These are phyloP conservation scores for Drosophila mercatorum DNA, from an alignment of 2,888 invertebrate genomes.

Conservation along the genomic window DNA sequence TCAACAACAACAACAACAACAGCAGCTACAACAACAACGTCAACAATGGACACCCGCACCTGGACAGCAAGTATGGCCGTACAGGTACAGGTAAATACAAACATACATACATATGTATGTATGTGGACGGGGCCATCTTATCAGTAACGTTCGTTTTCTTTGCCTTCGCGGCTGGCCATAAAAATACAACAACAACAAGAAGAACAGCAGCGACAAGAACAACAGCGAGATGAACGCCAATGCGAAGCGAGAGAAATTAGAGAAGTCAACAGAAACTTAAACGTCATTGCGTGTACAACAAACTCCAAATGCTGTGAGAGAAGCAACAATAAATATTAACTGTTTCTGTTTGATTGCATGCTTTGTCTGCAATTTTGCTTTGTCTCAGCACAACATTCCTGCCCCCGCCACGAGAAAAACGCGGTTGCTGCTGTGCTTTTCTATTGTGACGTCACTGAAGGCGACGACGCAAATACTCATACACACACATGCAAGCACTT, in stretches of 20 bases:
- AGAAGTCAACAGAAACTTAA: constrained; percentile 30
- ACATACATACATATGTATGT: constrained; percentile 4
- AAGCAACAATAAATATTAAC: constrained; percentile 26
- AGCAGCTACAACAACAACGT: constrained; percentile 1
- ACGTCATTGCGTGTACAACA: constrained; percentile 40
- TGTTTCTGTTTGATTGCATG: constrained; percentile 24
- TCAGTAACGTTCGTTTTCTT: constrained; percentile 67
- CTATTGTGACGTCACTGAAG: constrained; percentile 76
- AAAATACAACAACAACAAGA: constrained; percentile 36
- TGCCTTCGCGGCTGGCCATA: constrained; percentile 50
- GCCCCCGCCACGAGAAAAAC: constrained; percentile 32
- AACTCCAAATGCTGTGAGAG: constrained; percentile 4
- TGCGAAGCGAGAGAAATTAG: constrained; percentile 34
- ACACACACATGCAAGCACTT: constrained; percentile 29
- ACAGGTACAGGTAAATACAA: constrained; percentile 12
- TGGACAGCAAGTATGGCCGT: constrained; percentile 24
- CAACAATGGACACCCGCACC: constrained; percentile 59
- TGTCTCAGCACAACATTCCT: constrained; percentile 26
- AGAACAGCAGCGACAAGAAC: constrained; percentile 22
- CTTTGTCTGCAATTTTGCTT: constrained; percentile 36
- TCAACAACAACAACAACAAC: background rate
- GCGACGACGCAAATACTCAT: constrained; percentile 69
- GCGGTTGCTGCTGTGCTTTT: constrained; percentile 58
- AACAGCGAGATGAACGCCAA: constrained; percentile 59
- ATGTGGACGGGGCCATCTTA: constrained; percentile 46